Evolutionary conservation across 2,888 invertebrate species (phyloP).

Genomic region (Hanleya hanleyi): DNA sequence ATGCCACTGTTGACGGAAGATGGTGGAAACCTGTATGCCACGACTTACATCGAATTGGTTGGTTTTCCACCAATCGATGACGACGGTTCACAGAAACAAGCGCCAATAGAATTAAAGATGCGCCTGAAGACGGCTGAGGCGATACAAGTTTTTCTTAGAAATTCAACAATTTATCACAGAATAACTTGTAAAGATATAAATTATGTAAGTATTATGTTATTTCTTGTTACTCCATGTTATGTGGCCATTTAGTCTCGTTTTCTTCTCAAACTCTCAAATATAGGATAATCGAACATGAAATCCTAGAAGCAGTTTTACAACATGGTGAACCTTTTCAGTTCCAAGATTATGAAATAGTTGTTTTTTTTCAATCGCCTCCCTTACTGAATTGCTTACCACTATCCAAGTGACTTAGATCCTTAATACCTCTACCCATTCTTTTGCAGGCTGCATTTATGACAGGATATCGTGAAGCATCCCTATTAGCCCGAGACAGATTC

Average conservation of each 20-base stretch:
- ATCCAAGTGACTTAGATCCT: too few species aligned
- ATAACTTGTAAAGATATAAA: constrained; percentile 7
- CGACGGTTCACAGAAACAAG: constrained; percentile 1
- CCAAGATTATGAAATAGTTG: too few species aligned
- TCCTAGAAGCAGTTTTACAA: too few species aligned
- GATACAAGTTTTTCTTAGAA: neutral
- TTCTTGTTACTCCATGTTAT: too few species aligned
- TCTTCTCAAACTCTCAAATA: too few species aligned
- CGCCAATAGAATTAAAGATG: constrained; percentile 6
- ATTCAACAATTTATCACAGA: neutral
- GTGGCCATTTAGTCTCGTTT: too few species aligned
- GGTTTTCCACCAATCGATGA: neutral
- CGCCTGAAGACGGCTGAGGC: constrained; percentile 1
- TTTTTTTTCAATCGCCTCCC: too few species aligned
- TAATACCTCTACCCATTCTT: too few species aligned
- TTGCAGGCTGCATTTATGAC: constrained; percentile 1
- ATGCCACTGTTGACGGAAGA: neutral
- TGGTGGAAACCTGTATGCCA: constrained; percentile 1
- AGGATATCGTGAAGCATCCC: constrained; percentile 3
- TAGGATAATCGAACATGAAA: too few species aligned
- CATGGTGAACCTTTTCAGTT: too few species aligned
- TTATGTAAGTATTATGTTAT: constrained; percentile 12
- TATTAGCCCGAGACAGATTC: neutral
- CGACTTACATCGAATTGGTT: constrained; percentile 5
- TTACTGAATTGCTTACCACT: too few species aligned